Percentiles rank a stretch among this genome's conserved stretches.
phyloP scores from a whole-genome alignment of 2,113 vertebrate species.

The Onychostoma macrolepis region DNA sequence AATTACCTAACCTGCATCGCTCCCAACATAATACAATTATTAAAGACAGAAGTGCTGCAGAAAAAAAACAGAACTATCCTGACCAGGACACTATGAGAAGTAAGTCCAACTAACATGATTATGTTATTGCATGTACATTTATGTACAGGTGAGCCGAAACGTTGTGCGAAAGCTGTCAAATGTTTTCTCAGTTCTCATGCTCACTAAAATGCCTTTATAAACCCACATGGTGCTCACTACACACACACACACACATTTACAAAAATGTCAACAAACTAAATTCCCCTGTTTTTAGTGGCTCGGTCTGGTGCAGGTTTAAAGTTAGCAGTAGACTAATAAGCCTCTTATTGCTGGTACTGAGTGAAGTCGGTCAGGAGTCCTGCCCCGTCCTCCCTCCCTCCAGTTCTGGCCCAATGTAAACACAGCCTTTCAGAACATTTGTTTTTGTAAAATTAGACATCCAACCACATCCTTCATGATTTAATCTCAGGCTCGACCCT shows the following conservation, averaged over 20 bases:
- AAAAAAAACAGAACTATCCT: not conserved
- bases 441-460: conserved; percentile 58
- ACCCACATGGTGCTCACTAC: not conserved
- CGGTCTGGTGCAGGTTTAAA: conserved; percentile 22
- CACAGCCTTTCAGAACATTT: conserved; percentile 53
- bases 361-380: conserved; percentile 12
- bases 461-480: conserved; percentile 56
- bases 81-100: not conserved
- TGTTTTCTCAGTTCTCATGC: not conserved
- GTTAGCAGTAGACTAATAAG: conserved; percentile 45
- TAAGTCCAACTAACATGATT: not conserved
- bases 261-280: conserved; percentile 25
- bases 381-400: conserved; percentile 6
- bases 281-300: conserved; percentile 29
- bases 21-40: not conserved
- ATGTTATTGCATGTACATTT: not conserved
- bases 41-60: not conserved
- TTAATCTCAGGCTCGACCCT: conserved; percentile 55
- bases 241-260: not conserved
- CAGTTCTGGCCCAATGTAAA: conserved; percentile 44
- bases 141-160: not conserved
- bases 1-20: not conserved
- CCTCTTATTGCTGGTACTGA: conserved; percentile 29
- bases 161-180: not conserved
- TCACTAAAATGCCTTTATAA: not conserved